Conservation (phyloP, 2,113 vertebrate species). For the Aphelocoma coerulescens region DNA sequence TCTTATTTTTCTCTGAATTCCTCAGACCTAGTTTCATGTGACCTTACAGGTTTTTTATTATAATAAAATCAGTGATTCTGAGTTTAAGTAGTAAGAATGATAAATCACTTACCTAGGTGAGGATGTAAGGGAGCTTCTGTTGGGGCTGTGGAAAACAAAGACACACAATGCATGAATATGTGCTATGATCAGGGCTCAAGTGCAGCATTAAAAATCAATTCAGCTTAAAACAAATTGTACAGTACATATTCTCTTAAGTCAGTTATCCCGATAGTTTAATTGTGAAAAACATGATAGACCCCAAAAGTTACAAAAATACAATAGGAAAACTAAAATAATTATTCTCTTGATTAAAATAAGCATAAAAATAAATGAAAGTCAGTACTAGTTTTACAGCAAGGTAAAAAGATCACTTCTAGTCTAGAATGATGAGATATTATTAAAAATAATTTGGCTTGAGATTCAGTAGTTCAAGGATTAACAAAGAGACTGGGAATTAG, state of each 20-base stretch:
- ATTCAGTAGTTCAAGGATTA: neutral
- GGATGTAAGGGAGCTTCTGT: constrained; percentile 88
- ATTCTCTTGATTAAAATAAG: neutral
- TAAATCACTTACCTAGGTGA: constrained; percentile 83
- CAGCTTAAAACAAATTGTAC: neutral
- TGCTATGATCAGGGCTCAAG: neutral
- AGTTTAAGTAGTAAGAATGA: neutral
- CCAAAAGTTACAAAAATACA: neutral
- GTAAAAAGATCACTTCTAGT: neutral
- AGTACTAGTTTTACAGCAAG: neutral
- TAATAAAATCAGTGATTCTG: neutral
- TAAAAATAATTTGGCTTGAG: neutral
- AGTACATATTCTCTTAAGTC: neutral
- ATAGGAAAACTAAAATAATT: neutral
- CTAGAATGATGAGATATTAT: neutral
- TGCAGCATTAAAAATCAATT: neutral
- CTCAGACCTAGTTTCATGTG: neutral
- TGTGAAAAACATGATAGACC: neutral
- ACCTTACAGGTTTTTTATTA: neutral
- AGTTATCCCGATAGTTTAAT: neutral
- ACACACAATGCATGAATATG: neutral
- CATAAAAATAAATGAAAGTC: neutral
- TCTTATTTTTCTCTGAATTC: neutral
- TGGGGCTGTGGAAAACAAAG: constrained; percentile 78
- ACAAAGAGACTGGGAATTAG: neutral